Evolutionary conservation across 2,888 invertebrate species (phyloP), one percentile per base, ranked within the genome.

Genomic region (Falcaria lacertinaria): DNA sequence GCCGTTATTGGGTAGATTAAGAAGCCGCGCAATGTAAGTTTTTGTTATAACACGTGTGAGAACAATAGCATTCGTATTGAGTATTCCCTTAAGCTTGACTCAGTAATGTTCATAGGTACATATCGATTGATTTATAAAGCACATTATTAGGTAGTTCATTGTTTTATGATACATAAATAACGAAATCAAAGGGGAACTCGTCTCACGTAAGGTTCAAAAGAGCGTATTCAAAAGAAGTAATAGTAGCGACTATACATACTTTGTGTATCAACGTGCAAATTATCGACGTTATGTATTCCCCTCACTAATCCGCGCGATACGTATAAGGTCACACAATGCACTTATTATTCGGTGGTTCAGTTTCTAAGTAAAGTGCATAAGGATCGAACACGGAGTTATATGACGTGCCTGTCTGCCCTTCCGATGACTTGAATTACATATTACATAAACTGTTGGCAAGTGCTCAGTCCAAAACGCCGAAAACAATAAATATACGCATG

Each of bases 311-410:
- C 80, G 47, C 52, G 47, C 66, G 69, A 66, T 77, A 77, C 88
- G 71, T 81, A 82, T 87, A 82, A 76, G 86, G 86, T 72, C 78
- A 74, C 82, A 88, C 89, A 88, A 87, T 88, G 87, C 86, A 85
- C 80, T 87, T 87, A 76, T 88, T 89, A 87, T 87, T 88, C 87
- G 85, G 70, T 87, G 80, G 85, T 84, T 76, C 79, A 64, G 74
- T 75, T 87, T 87, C 88, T 88, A 82, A 85, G 87, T 87, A 87
- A 89, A 88, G 67, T 84, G 85, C 84, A 83, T 80, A 76, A 74
- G 73, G 75, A 71, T 74, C 77, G 75, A 74, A 79, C 80, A 69
- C 75, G 68, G 69, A 66, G 70, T 72, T 61, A 69, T 74, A 76
- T 78, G 80, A 79, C 71, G 73, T 71, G 67, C 73, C 72, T 61